phyloP scores from a whole-genome alignment of 2,888 invertebrate genomes.

The Theristus sp. region DNA sequence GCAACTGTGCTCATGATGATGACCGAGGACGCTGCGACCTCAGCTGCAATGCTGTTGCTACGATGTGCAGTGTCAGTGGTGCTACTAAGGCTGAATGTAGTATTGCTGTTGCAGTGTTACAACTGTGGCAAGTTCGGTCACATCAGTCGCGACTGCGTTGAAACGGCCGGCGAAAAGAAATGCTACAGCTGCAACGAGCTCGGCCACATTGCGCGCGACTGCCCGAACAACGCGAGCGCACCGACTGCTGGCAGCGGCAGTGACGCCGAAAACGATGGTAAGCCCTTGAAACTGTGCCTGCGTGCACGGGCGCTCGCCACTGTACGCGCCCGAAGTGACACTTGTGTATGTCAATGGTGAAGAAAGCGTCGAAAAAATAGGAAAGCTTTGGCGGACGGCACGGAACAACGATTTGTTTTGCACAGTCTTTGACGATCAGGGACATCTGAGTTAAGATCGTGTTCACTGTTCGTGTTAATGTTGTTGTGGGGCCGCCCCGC shows the following conservation, averaged over 20 bases:
- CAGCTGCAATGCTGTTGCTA: no score
- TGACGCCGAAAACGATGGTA: no score
- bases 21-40: no score
- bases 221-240: constrained; percentile 28
- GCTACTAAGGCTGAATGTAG: no score
- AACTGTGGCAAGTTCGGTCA: constrained; percentile 20
- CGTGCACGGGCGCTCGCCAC: background rate
- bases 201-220: constrained; percentile 59
- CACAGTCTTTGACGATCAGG: background rate
- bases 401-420: no score
- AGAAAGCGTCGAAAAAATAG: no score
- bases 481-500: no score
- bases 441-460: background rate
- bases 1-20: no score
- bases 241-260: constrained; percentile 9
- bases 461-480: background rate
- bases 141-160: constrained; percentile 20
- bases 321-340: background rate
- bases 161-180: constrained; percentile 38
- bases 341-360: no score
- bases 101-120: constrained; percentile 12
- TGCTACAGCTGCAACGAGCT: constrained; percentile 89
- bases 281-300: no score
- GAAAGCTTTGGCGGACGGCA: no score
- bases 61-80: no score